These are phyloP conservation scores for Schlechtendalia chinensis DNA, from an alignment of 1,140 invertebrate species.

Conservation along the genomic window DNA sequence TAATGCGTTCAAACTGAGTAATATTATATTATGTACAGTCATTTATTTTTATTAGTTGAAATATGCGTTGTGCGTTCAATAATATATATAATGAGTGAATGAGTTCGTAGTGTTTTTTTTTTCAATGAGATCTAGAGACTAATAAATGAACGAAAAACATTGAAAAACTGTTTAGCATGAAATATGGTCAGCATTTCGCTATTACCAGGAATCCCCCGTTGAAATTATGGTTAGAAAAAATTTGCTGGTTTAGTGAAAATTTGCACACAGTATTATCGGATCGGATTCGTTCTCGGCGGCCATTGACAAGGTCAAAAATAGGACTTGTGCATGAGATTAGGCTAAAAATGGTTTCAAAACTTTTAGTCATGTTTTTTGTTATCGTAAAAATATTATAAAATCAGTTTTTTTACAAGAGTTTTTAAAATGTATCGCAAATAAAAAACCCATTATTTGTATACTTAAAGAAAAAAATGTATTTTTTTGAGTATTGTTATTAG, in stretches of 20 bases:
- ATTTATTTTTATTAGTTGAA: background rate
- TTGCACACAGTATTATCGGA: slow-evolving; percentile 8
- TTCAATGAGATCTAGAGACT: slow-evolving; percentile 34
- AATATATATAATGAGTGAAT: background rate
- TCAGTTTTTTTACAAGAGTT: too few relatives aligned
- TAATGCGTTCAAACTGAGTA: background rate
- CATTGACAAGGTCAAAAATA: slow-evolving; percentile 14
- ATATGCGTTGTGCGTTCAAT: background rate
- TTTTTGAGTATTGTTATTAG: too few relatives aligned
- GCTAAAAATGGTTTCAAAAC: background rate
- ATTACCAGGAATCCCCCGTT: background rate
- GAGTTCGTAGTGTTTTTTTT: slow-evolving; percentile 20
- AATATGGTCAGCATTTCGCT: slow-evolving; percentile 12
- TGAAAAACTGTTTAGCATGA: slow-evolving; percentile 24
- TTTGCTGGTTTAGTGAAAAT: background rate
- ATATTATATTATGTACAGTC: slow-evolving; percentile 1
- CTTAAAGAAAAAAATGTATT: too few relatives aligned
- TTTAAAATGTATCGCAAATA: too few relatives aligned
- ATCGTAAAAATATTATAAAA: too few relatives aligned
- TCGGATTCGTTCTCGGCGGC: slow-evolving; percentile 27
- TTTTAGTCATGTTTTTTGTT: background rate
- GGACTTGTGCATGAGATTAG: background rate
- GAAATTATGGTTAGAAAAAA: slow-evolving; percentile 1
- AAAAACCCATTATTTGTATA: too few relatives aligned
- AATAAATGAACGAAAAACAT: slow-evolving; percentile 23